Evolutionary conservation across 2,113 vertebrate species (phyloP).

Genomic region (Limanda limanda): DNA sequence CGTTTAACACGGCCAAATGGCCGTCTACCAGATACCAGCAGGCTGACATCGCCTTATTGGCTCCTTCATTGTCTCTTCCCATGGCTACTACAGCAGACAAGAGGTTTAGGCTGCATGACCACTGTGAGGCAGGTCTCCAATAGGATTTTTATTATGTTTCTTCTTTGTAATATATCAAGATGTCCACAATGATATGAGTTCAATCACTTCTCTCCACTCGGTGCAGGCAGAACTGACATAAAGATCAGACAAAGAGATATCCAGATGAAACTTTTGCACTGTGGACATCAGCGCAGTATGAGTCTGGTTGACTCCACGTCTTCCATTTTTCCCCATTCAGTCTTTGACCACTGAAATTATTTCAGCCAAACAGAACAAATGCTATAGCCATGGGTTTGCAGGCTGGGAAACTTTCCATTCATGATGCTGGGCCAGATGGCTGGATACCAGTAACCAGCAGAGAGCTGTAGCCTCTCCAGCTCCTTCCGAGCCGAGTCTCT

Average conservation of each 20-base stretch:
- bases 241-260: constrained; percentile 1
- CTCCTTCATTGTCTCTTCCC: constrained; percentile 47
- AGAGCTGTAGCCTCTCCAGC: constrained; percentile 22
- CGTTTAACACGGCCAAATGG: constrained; percentile 44
- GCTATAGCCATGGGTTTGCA: constrained; percentile 35
- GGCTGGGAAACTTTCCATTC: constrained; percentile 62
- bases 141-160: constrained; percentile 2
- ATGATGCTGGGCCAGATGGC: constrained; percentile 66
- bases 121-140: constrained; percentile 2
- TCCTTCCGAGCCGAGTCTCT: constrained; percentile 40
- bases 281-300: not conserved
- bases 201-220: not conserved
- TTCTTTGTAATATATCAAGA: not conserved
- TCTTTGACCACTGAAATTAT: constrained; percentile 22
- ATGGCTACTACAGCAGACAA: constrained; percentile 22
- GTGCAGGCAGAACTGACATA: constrained; percentile 2
- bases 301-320: not conserved
- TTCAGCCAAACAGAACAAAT: constrained; percentile 45
- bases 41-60: constrained; percentile 36
- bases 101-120: constrained; percentile 21
- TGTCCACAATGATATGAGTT: not conserved
- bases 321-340: not conserved
- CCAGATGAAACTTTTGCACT: not conserved
- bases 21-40: constrained; percentile 49
- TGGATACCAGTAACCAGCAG: constrained; percentile 48